Evolutionary conservation across 2,797 vertebrate genomes (phyloP).

Genomic region (Channallabes apus): DNA sequence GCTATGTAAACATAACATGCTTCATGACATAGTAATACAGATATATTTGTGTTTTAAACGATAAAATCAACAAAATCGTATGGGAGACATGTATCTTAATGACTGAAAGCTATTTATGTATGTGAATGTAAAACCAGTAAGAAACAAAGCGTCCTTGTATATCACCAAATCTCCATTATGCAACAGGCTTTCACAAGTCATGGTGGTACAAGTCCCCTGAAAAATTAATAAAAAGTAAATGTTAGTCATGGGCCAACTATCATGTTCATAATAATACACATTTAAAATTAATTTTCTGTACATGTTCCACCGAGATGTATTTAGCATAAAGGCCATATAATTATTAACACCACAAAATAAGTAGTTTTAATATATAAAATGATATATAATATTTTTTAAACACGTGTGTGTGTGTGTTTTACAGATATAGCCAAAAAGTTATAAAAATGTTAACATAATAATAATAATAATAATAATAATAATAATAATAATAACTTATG

Average conservation of each 20-base stretch:
- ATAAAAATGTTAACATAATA: too few species aligned
- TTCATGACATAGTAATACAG: constrained; percentile 27
- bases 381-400: too few species aligned
- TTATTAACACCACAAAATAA: not conserved
- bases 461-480: too few species aligned
- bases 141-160: not conserved
- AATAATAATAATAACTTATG: not conserved
- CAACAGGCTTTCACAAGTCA: constrained; percentile 39
- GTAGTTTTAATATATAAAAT: not conserved
- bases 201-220: constrained; percentile 47
- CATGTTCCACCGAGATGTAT: not conserved
- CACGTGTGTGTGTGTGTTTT: too few species aligned
- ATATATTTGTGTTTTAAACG: constrained; percentile 18
- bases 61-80: constrained; percentile 24
- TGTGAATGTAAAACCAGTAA: constrained; percentile 15
- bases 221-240: constrained; percentile 9
- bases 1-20: constrained; percentile 27
- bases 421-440: too few species aligned
- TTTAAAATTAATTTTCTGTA: not conserved
- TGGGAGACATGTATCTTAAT: constrained; percentile 13
- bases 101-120: constrained; percentile 13
- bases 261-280: not conserved
- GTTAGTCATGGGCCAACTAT: not conserved
- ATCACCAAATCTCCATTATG: constrained; percentile 1
- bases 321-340: not conserved